A percentile compares a stretch with the other conserved stretches of the same genome.
Evolutionary conservation across 2,888 invertebrate species (phyloP).

Genomic region (Phragmatobia fuliginosa): DNA sequence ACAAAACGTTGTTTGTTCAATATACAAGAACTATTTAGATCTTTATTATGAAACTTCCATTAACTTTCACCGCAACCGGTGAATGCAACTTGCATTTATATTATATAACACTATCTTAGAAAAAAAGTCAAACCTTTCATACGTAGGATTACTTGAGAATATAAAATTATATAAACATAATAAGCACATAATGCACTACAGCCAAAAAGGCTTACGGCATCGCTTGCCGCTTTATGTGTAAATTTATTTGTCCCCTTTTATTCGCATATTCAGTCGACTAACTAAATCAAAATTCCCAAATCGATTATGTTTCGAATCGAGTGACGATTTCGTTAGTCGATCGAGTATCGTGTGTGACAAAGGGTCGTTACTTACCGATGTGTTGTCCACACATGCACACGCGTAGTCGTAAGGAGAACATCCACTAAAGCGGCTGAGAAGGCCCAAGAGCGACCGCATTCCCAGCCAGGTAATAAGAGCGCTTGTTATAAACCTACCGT

Average conservation of each 20-base stretch:
- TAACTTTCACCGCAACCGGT: constrained; percentile 79
- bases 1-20: constrained; percentile 53
- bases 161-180: constrained; percentile 50
- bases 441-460: constrained; percentile 86
- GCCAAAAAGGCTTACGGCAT: constrained; percentile 75
- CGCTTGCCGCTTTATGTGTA: constrained; percentile 83
- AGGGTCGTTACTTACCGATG: constrained; percentile 80
- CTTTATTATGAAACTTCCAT: constrained; percentile 58
- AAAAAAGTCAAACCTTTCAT: constrained; percentile 25
- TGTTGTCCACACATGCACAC: constrained; percentile 87
- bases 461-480: constrained; percentile 86
- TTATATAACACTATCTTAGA: constrained; percentile 67
- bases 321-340: constrained; percentile 63
- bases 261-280: constrained; percentile 71
- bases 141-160: constrained; percentile 34
- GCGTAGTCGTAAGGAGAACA: constrained; percentile 87
- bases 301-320: constrained; percentile 19
- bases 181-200: constrained; percentile 77
- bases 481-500: constrained; percentile 75
- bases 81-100: constrained; percentile 75
- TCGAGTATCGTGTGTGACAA: constrained; percentile 65
- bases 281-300: constrained; percentile 50
- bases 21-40: constrained; percentile 41
- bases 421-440: constrained; percentile 87
- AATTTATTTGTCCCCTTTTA: constrained; percentile 63